Evolutionary conservation across 2,888 invertebrate genomes (phyloP), one percentile per base, ranked within the genome.

Genomic region (Magallana nippona): DNA sequence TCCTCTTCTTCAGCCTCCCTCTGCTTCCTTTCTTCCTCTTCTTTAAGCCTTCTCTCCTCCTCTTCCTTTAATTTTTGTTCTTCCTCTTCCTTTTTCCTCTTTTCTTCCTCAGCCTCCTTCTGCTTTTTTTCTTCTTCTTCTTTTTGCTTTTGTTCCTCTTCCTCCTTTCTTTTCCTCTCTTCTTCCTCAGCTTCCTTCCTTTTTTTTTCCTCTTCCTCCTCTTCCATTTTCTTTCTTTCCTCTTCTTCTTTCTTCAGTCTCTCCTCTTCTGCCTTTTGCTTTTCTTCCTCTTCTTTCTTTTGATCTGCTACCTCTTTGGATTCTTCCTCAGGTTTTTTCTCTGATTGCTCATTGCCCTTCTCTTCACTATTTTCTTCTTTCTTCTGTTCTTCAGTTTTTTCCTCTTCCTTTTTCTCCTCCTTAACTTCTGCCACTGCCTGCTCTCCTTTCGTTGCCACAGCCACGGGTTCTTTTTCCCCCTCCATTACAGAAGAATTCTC

Each of bases 1-100:
- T 87, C 85, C 79, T 88, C 85, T 27, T 87, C 85, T n/a, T 86
- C 82, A 17, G 85, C 81, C 58, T 87, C 87, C 44, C 19, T 60
- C n/a, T 60, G n/a, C 60, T 60, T 60, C n/a, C 60, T 85, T 44
- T 87, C 85, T n/a, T 86, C 82, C 22, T 86, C 81, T 55, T 87
- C 87, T 58, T 60, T 60, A 1, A 19, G n/a, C 60, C 19, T 60
- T 10, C 60, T 85, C 1, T 77, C 62, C 22, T 86, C 82, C 13
- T 84, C 82, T 2, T 57, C 79, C 22, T 83, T 83, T 17, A 86
- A 84, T 60, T 78, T 81, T n/a, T 78, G 79, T 58, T 84, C 83
- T 56, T 11, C 79, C 27, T 79, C 78, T 15, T 57, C 78, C 17
- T 82, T n/a, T 32, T 58, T 79, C 55, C n/a, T 58, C 55, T 60